Evolutionary conservation across 2,888 invertebrate species (phyloP), one percentile per base, ranked within the genome.

Genomic region (Periphyllus acericola): DNA sequence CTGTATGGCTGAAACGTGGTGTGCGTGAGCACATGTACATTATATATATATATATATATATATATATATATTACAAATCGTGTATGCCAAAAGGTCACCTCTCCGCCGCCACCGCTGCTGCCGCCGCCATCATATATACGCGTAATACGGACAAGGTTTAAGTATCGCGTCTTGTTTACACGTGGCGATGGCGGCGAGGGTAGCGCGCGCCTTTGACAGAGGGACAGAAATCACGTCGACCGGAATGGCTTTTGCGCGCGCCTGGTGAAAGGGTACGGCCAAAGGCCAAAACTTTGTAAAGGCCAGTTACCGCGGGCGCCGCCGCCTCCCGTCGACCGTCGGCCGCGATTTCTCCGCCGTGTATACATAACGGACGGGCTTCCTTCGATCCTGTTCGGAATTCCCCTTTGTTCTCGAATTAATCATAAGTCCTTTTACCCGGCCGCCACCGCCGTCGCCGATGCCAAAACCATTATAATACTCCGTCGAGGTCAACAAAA

Each of bases 251-350:
- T 87, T 87, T 81, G 81, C 87, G 79, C 66, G 68, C 76, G 82
- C 80, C 29, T 71, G 72, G 74, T 34, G 25, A 80, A 81, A 81
- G 80, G 80, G 80, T 60, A 74, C 87, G 87, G 66, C 87, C 87
- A 87, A 87, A 87, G 87, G 87, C 87, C 80, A 87, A 87, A 87
- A 87, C 87, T 87, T 87, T 74, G 87, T 60, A 87, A 87, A 87
- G 87, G 87, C 87, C 87, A 87, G 87, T 80, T 60, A 75, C 80
- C 81, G 55, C 80, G 29, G 40, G 11, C 74, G 4, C n/a, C 84
- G 32, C 76, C 74, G 46, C 25, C 76, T 1, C 29, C 75, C 17
- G n/a, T 40, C 75, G 66, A 75, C 40, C 60, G 40, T 46, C 72
- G 40, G 17, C n/a, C 14, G 75, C 29, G 60, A 3, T 52, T 17